Evolutionary conservation across 2,797 vertebrate species (phyloP).

Genomic region (Brotula barbata): DNA sequence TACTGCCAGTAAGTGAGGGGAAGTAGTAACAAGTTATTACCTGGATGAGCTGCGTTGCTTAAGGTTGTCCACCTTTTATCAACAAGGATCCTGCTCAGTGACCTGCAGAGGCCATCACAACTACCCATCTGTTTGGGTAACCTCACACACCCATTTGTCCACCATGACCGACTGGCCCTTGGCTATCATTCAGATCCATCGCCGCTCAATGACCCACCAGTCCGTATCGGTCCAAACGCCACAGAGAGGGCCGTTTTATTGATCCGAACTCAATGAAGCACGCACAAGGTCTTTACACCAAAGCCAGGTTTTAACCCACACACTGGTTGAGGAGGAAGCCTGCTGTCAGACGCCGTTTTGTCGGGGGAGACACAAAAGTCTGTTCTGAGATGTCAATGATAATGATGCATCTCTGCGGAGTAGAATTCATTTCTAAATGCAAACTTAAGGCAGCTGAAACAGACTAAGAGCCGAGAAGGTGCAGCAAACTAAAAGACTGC

Average conservation of each 20-base stretch:
- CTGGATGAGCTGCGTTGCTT: constrained; percentile 63
- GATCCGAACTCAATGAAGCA: constrained; percentile 23
- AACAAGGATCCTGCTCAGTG: constrained; percentile 42
- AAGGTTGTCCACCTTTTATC: constrained; percentile 56
- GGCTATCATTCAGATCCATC: constrained; percentile 27
- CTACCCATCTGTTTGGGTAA: constrained; percentile 59
- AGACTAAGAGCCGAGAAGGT: too few relatives aligned
- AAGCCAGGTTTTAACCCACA: constrained; percentile 20
- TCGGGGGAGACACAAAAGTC: constrained; percentile 12
- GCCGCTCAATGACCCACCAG: constrained; percentile 11
- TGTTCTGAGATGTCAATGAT: constrained; percentile 16
- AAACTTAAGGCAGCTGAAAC: too few relatives aligned
- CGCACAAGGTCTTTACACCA: not conserved
- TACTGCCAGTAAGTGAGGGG: constrained; percentile 40
- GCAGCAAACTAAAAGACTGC: too few relatives aligned
- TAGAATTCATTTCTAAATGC: constrained; percentile 10
- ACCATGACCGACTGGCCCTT: constrained; percentile 14
- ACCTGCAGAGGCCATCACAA: constrained; percentile 48
- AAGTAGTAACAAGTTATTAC: constrained; percentile 61
- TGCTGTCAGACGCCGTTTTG: constrained; percentile 13
- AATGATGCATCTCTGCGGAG: not conserved
- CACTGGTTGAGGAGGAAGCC: constrained; percentile 20
- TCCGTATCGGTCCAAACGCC: constrained; percentile 18
- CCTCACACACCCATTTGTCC: constrained; percentile 31
- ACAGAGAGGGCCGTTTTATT: constrained; percentile 24